Conservation (phyloP, 2,888 invertebrate genomes). For the Eupithecia insigniata region DNA sequence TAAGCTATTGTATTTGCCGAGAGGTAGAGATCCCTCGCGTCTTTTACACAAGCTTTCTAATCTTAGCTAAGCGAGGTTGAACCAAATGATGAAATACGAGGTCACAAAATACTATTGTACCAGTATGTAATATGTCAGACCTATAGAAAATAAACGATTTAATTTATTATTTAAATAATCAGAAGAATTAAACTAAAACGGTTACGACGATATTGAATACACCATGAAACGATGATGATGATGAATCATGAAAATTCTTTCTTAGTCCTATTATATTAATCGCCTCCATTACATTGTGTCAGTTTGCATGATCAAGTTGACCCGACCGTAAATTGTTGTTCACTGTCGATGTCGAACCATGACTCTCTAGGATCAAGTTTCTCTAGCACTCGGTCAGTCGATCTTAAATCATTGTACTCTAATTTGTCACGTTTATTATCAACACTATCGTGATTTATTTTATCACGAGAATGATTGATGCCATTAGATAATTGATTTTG, state of each 20-base stretch:
- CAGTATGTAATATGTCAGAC: too few relatives aligned
- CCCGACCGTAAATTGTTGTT: slow-evolving; percentile 61
- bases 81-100: too few relatives aligned
- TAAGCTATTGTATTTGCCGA: too few relatives aligned
- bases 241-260: neutral
- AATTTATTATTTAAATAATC: too few relatives aligned
- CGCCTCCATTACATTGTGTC: slow-evolving; percentile 6
- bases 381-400: neutral
- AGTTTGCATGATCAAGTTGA: slow-evolving; percentile 59
- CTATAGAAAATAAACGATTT: too few relatives aligned
- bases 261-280: neutral
- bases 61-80: too few relatives aligned
- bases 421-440: slow-evolving; percentile 29
- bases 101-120: too few relatives aligned
- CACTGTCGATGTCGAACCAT: slow-evolving; percentile 44
- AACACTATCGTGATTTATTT: slow-evolving; percentile 13
- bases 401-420: slow-evolving; percentile 20
- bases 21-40: too few relatives aligned
- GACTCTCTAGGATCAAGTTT: slow-evolving; percentile 25
- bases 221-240: too few relatives aligned
- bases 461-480: neutral
- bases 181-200: too few relatives aligned
- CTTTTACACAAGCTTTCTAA: too few relatives aligned
- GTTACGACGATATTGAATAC: too few relatives aligned
- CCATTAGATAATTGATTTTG: neutral